Evolutionary conservation across 2,113 vertebrate species (phyloP).

Genomic region (Lagopus leucura): DNA sequence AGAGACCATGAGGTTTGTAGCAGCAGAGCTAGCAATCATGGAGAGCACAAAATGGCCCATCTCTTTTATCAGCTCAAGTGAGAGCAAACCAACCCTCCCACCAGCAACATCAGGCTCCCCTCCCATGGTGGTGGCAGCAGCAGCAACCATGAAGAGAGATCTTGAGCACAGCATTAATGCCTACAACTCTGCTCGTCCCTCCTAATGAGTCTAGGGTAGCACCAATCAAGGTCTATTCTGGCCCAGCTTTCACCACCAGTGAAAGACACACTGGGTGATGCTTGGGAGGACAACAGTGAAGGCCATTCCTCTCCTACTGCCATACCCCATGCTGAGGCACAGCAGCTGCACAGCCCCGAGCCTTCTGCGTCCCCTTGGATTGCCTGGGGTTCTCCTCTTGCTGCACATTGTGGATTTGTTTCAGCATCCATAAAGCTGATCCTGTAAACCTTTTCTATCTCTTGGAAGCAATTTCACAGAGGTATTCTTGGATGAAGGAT

Average conservation of each 20-base stretch:
- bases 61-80: not conserved
- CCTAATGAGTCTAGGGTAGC: not conserved
- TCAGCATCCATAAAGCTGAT: constrained; percentile 40
- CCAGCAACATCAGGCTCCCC: not conserved
- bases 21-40: not conserved
- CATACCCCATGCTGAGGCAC: not conserved
- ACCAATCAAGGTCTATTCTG: no score
- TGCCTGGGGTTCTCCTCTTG: not conserved
- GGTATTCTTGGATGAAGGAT: not conserved
- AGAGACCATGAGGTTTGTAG: not conserved
- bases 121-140: not conserved
- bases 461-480: not conserved
- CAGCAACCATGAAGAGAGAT: not conserved
- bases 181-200: not conserved
- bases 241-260: not conserved
- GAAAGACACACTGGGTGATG: not conserved
- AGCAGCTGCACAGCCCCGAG: not conserved
- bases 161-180: not conserved
- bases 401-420: not conserved
- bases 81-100: not conserved
- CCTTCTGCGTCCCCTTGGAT: fast-evolving
- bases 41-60: not conserved
- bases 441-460: not conserved
- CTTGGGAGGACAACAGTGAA: not conserved
- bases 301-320: not conserved